Evolutionary conservation across 1,140 invertebrate genomes (phyloP).

Genomic region (Aphis gossypii): DNA sequence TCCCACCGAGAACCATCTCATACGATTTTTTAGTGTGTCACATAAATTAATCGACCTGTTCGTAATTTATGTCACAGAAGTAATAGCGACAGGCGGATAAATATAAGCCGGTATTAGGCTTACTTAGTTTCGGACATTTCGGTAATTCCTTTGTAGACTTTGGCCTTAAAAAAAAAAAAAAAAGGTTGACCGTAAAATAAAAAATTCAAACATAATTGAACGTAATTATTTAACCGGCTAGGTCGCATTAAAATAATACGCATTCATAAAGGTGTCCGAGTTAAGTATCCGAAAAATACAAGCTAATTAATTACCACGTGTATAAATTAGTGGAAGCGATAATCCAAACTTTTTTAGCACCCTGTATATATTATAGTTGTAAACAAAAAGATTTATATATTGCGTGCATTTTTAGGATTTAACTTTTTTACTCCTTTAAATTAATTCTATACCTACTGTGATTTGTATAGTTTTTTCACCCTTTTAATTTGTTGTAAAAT

Average conservation of each 20-base stretch:
- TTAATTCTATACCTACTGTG: not conserved
- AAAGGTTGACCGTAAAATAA: not conserved
- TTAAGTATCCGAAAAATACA: not conserved
- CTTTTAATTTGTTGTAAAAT: slow-evolving; percentile 5
- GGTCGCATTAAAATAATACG: not conserved
- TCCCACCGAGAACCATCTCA: not conserved
- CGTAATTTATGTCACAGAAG: not conserved
- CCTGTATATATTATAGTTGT: not conserved
- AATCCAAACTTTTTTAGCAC: not conserved
- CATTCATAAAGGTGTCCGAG: not conserved
- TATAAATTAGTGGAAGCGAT: not conserved
- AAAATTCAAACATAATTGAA: not conserved
- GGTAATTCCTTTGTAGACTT: not conserved
- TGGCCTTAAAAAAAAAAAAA: not conserved
- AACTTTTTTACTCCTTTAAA: not conserved
- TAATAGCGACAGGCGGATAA: not conserved
- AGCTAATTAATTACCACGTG: not conserved
- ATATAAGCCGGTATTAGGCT: not conserved
- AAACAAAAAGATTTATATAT: not conserved
- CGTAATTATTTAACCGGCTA: not conserved
- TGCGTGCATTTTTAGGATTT: not conserved
- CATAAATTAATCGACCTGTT: not conserved
- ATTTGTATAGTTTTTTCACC: not conserved
- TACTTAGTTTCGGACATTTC: no score
- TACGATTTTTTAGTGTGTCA: not conserved